These are phyloP conservation scores for Eciton burchellii DNA, from an alignment of 1,140 invertebrate genomes.

Conservation along the genomic window DNA sequence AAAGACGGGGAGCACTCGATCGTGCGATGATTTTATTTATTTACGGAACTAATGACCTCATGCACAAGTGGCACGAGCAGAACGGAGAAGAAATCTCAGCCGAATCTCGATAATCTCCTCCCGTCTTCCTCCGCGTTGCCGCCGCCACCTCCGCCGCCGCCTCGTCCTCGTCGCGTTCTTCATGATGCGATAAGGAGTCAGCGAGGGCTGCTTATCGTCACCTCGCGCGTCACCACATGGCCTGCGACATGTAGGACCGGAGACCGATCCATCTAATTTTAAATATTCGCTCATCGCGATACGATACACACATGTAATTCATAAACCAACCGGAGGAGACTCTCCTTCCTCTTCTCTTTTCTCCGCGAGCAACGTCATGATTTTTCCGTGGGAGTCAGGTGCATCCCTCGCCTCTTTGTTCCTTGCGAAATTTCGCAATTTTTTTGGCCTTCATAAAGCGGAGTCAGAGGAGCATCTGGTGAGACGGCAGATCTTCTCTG, in stretches of 20 bases:
- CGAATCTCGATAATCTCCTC: conserved; percentile 37
- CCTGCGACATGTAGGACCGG: not conserved
- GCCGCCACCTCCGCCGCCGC: not conserved
- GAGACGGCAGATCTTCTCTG: no score
- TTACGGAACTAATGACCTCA: not conserved
- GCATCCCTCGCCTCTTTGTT: no score
- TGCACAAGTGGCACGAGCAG: not conserved
- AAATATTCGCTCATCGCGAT: conserved; percentile 47
- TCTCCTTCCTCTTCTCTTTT: no score
- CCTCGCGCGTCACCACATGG: conserved; percentile 3
- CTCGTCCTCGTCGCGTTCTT: no score
- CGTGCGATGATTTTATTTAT: not conserved
- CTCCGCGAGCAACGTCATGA: no score
- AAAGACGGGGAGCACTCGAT: not conserved
- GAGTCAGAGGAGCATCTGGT: no score
- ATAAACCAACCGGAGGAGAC: not conserved
- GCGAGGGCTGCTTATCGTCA: not conserved
- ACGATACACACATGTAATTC: not conserved
- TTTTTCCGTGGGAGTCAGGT: no score
- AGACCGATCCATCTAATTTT: conserved; percentile 46
- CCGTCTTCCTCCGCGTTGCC: not conserved
- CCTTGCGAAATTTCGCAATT: no score
- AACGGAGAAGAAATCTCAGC: conserved; percentile 12
- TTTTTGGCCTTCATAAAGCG: no score
- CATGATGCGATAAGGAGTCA: conserved; percentile 23